phyloP scores from a whole-genome alignment of 2,888 invertebrate genomes.

The Ennomos fuscantarius region DNA sequence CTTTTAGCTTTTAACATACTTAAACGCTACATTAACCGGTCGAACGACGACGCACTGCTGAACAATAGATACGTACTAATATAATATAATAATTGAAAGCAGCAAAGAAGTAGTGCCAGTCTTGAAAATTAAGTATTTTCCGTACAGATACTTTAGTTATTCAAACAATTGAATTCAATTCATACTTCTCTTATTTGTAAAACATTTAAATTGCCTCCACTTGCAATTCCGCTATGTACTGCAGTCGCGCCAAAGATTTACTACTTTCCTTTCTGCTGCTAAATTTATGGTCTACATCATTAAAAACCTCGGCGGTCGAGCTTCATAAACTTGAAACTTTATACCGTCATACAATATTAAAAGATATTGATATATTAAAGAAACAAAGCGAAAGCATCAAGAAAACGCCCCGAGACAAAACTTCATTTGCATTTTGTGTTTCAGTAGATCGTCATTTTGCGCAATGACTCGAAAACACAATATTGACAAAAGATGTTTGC shows the following conservation, averaged over 20 bases:
- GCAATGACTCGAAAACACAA: conserved; percentile 70
- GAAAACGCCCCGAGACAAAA: conserved; percentile 43
- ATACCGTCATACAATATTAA: conserved; percentile 47
- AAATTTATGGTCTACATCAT: conserved; percentile 49
- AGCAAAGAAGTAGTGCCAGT: too few relatives aligned
- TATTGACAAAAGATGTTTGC: conserved; percentile 79
- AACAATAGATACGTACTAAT: too few relatives aligned
- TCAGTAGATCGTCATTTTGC: conserved; percentile 62
- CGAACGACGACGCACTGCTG: too few relatives aligned
- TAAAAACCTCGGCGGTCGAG: conserved; percentile 48
- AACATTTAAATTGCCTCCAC: conserved; percentile 17
- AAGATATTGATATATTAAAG: conserved; percentile 47
- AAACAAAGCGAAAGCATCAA: conserved; percentile 44
- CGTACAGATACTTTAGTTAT: too few relatives aligned
- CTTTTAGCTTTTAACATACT: too few relatives aligned
- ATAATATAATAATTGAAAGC: too few relatives aligned
- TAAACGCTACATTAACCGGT: too few relatives aligned
- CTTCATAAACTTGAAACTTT: conserved; percentile 52
- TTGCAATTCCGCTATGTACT: conserved; percentile 24
- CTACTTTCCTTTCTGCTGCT: conserved; percentile 32
- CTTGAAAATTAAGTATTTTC: too few relatives aligned
- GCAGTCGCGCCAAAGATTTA: conserved; percentile 21
- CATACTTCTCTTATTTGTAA: too few relatives aligned
- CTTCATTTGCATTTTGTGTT: conserved; percentile 64
- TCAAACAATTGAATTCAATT: too few relatives aligned